phyloP scores from a whole-genome alignment of 1,140 invertebrate genomes.

The Parasteatoda tepidariorum region DNA sequence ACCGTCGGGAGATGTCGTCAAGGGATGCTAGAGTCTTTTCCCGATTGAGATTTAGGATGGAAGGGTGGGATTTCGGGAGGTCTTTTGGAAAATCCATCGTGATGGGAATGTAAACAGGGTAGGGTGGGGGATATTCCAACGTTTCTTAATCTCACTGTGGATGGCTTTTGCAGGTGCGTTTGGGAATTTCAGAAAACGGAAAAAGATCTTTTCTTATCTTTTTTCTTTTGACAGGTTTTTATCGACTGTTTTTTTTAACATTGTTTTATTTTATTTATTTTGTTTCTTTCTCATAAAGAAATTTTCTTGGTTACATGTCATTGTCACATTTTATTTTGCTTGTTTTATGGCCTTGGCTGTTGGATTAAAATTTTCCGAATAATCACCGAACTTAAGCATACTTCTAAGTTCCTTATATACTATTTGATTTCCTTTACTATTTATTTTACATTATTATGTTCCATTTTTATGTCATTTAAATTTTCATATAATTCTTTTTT shows the following conservation, averaged over 20 bases:
- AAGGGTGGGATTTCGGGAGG: constrained; percentile 32
- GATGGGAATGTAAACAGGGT: constrained; percentile 52
- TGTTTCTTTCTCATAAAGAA: background rate
- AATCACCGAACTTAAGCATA: too few relatives aligned
- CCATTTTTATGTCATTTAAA: too few relatives aligned
- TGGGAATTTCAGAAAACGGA: background rate
- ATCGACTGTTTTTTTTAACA: background rate
- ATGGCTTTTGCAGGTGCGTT: constrained; percentile 41
- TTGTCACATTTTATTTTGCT: too few relatives aligned
- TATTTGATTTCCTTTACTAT: too few relatives aligned
- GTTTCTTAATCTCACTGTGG: constrained; percentile 26
- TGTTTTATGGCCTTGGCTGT: too few relatives aligned
- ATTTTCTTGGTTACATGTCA: too few relatives aligned
- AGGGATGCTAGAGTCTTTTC: background rate
- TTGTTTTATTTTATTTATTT: background rate
- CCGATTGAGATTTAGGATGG: constrained; percentile 38
- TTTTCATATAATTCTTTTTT: too few relatives aligned
- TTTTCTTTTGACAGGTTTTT: background rate
- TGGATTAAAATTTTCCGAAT: too few relatives aligned
- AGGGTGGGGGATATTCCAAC: background rate
- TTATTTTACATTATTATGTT: too few relatives aligned
- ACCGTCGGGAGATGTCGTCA: constrained; percentile 40
- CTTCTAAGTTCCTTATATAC: too few relatives aligned
- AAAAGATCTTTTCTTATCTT: background rate
- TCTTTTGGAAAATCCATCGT: constrained; percentile 24